A percentile compares a stretch with the other conserved stretches of the same genome.
Evolutionary conservation across 2,888 invertebrate genomes (phyloP).

Genomic region (Papilio protenor): DNA sequence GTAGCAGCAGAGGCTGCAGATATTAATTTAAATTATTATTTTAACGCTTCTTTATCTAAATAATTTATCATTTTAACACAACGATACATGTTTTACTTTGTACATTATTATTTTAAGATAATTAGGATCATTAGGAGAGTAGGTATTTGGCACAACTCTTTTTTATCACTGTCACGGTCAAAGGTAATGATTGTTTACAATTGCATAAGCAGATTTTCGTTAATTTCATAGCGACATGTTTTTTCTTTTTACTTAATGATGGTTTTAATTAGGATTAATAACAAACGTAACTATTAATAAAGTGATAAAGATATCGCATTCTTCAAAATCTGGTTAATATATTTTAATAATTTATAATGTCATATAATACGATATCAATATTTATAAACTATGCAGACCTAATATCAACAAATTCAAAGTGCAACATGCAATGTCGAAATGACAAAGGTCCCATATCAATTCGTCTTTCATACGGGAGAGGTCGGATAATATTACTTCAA

Average conservation of each 20-base stretch:
- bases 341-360: no score
- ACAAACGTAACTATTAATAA: neutral
- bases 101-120: conserved; percentile 3
- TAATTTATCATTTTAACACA: neutral
- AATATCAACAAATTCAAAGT: conserved; percentile 1
- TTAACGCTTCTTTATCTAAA: neutral
- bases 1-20: neutral
- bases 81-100: neutral
- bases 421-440: conserved; percentile 50
- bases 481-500: conserved; percentile 80
- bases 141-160: conserved; percentile 37
- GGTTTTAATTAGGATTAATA: neutral
- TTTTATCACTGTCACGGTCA: conserved; percentile 13
- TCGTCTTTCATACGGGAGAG: conserved; percentile 75
- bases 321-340: no score
- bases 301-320: neutral
- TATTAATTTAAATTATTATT: neutral
- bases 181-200: conserved; percentile 16
- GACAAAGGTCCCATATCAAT: conserved; percentile 64
- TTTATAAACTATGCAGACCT: neutral
- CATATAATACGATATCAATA: neutral
- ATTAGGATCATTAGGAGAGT: conserved; percentile 19
- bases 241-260: neutral
- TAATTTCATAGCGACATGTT: neutral
- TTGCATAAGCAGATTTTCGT: conserved; percentile 10